Conservation (phyloP, 2,888 invertebrate species). For the Campoplex nolae region DNA sequence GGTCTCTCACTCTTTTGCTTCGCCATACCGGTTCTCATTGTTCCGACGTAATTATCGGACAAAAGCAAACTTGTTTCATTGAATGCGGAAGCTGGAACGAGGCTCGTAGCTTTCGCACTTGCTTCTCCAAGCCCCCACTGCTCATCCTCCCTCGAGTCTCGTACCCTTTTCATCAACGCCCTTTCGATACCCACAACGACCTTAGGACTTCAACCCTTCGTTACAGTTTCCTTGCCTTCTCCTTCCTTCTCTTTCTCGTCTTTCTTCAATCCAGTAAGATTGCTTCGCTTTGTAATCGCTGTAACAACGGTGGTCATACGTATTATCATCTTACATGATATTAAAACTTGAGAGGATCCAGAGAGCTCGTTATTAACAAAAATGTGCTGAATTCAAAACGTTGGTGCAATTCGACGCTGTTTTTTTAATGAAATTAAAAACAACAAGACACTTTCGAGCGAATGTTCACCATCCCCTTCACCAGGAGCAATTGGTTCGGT, state of each 20-base stretch:
- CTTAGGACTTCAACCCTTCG: slow-evolving; percentile 21
- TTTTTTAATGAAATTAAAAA: slow-evolving; percentile 2
- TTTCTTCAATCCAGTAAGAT: slow-evolving; percentile 11
- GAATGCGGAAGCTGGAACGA: slow-evolving; percentile 71
- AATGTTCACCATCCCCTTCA: neutral
- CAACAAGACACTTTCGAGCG: neutral
- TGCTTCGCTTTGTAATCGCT: neutral
- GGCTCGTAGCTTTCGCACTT: slow-evolving; percentile 34
- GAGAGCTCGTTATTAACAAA: neutral
- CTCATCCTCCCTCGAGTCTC: slow-evolving; percentile 35
- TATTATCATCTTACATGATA: slow-evolving; percentile 10
- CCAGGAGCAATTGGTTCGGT: slow-evolving; percentile 40
- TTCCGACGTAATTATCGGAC: slow-evolving; percentile 81
- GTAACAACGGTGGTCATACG: slow-evolving; percentile 10
- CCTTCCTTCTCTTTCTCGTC: neutral
- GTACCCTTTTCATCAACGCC: slow-evolving; percentile 56
- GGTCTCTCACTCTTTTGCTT: slow-evolving; percentile 59
- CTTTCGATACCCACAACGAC: slow-evolving; percentile 16
- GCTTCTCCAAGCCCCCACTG: slow-evolving; percentile 5
- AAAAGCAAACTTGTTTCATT: slow-evolving; percentile 83
- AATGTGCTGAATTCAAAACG: neutral
- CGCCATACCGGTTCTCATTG: slow-evolving; percentile 75
- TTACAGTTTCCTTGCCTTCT: slow-evolving; percentile 23
- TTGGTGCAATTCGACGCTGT: neutral
- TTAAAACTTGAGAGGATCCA: neutral